Evolutionary conservation across 2,797 vertebrate genomes (phyloP).

Genomic region (Cryptoprocta ferox): DNA sequence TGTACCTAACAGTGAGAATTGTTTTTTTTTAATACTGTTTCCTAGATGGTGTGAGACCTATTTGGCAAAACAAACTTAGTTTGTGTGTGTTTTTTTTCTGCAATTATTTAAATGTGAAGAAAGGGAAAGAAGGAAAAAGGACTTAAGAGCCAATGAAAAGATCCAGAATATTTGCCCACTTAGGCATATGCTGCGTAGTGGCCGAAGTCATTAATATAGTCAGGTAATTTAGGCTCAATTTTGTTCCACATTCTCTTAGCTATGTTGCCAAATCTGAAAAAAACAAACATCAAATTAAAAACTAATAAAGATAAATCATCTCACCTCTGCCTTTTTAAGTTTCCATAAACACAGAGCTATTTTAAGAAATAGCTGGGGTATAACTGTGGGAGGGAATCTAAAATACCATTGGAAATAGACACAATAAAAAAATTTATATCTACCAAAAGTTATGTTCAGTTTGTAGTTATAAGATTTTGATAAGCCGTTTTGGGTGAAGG

Average conservation of each 20-base stretch:
- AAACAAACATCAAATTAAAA: neutral
- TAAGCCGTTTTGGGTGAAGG: neutral
- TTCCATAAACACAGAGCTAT: neutral
- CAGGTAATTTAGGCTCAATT: neutral
- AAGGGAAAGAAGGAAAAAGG: neutral
- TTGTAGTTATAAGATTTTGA: neutral
- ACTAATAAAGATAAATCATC: slow-evolving; percentile 21
- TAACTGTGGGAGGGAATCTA: neutral
- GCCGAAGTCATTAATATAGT: neutral
- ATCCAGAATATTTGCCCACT: neutral
- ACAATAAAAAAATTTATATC: neutral
- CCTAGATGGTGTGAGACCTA: neutral
- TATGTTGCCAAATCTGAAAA: neutral
- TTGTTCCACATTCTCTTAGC: neutral
- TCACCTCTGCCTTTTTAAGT: neutral
- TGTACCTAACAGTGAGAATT: neutral
- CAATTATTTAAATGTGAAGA: neutral
- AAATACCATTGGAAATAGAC: neutral
- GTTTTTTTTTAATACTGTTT: neutral
- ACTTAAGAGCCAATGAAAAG: neutral
- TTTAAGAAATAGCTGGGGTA: neutral
- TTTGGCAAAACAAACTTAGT: neutral
- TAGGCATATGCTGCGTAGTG: neutral
- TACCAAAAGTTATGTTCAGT: neutral
- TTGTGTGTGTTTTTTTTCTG: neutral